phyloP scores from a whole-genome alignment of 2,888 invertebrate genomes.

The Nymphalis polychloros region DNA sequence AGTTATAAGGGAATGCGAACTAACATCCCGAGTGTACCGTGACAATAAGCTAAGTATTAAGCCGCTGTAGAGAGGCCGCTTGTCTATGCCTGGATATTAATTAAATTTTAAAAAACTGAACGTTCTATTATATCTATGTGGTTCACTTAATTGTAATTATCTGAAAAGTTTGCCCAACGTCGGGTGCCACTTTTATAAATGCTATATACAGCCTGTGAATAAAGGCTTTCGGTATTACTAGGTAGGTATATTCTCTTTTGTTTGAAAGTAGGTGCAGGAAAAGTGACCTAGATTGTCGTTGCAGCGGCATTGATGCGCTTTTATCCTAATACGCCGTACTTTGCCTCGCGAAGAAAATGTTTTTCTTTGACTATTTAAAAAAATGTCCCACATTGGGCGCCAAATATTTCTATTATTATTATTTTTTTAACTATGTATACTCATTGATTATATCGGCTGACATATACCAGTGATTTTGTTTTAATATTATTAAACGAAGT shows the following conservation, averaged over 20 bases:
- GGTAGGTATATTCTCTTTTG: slow-evolving; percentile 25
- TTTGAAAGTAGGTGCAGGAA: slow-evolving; percentile 30
- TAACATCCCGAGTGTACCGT: slow-evolving; percentile 72
- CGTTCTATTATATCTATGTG: slow-evolving; percentile 9
- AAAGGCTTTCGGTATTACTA: slow-evolving; percentile 28
- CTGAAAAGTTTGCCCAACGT: slow-evolving; percentile 19
- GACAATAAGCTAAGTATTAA: slow-evolving; percentile 76
- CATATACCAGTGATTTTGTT: slow-evolving; percentile 8
- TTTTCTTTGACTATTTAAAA: slow-evolving; percentile 17
- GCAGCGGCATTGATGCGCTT: slow-evolving; percentile 29
- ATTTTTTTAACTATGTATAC: neutral
- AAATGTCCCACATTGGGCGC: slow-evolving; percentile 8
- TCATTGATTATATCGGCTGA: neutral
- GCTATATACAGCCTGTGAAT: slow-evolving; percentile 13
- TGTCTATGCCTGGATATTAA: slow-evolving; percentile 55
- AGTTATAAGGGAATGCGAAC: slow-evolving; percentile 70
- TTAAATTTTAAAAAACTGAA: slow-evolving; percentile 9
- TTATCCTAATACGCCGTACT: slow-evolving; percentile 34
- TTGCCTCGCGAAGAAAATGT: slow-evolving; percentile 23
- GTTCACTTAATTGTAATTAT: slow-evolving; percentile 4
- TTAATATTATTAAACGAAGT: neutral
- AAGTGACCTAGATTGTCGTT: slow-evolving; percentile 28
- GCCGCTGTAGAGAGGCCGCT: slow-evolving; percentile 63
- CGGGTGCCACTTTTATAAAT: slow-evolving; percentile 34
- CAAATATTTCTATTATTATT: neutral